phyloP scores from a whole-genome alignment of 2,797 vertebrate species.

The Oreochromis mossambicus region DNA sequence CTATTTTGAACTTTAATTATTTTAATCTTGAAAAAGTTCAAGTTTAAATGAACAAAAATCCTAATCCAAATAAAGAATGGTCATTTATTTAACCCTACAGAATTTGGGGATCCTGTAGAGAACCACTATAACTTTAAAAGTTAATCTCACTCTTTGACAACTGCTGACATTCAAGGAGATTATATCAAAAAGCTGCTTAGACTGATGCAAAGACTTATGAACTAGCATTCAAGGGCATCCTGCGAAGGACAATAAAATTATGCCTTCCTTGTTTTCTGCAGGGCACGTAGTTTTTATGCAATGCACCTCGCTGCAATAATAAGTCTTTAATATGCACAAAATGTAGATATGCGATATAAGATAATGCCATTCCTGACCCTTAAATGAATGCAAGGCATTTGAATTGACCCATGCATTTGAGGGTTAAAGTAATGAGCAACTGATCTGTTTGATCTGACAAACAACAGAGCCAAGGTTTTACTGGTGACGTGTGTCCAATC shows the following conservation, averaged over 20 bases:
- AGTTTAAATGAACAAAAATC: neutral
- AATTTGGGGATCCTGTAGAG: neutral
- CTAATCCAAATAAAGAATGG: neutral
- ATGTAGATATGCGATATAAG: neutral
- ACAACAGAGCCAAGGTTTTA: conserved; percentile 14
- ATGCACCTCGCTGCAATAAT: neutral
- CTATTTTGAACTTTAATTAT: neutral
- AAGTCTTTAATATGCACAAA: neutral
- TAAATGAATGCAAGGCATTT: neutral
- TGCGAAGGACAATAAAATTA: conserved; percentile 14
- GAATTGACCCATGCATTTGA: neutral
- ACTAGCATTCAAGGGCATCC: conserved; percentile 58
- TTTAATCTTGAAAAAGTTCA: neutral
- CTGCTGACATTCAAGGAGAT: conserved; percentile 68
- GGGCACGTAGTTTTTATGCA: neutral
- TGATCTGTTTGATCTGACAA: conserved; percentile 23
- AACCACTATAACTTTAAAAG: conserved; percentile 50
- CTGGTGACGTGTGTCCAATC: conserved; percentile 10
- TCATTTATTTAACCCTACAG: neutral
- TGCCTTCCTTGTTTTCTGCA: neutral
- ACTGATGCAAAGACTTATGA: conserved; percentile 59
- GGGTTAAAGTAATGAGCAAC: neutral
- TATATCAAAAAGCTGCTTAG: conserved; percentile 70
- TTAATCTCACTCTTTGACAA: conserved; percentile 74
- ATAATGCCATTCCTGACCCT: neutral